Evolutionary conservation across 2,113 vertebrate species (phyloP).

Genomic region (Podarcis raffonei): DNA sequence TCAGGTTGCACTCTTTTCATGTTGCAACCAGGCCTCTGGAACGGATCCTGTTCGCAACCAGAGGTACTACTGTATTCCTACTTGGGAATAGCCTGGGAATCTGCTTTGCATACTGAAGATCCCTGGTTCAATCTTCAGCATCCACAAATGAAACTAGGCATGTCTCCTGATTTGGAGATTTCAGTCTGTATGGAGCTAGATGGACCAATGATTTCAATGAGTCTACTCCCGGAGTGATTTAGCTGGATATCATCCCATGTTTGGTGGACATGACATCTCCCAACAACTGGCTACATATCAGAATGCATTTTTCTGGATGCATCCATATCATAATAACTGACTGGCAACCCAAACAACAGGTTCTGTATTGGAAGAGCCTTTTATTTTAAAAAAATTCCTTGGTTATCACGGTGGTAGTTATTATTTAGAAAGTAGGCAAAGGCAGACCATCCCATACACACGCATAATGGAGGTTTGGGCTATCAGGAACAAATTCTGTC

Average conservation of each 20-base stretch:
- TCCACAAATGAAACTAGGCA: too few relatives aligned
- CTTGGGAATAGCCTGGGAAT: too few relatives aligned
- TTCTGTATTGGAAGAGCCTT: not conserved
- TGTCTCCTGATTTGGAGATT: too few relatives aligned
- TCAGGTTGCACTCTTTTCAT: too few relatives aligned
- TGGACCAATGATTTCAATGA: too few relatives aligned
- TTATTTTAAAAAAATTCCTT: not conserved
- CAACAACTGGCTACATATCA: not conserved
- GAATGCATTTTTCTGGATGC: not conserved
- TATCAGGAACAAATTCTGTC: not conserved
- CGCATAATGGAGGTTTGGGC: not conserved
- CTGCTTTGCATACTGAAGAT: too few relatives aligned
- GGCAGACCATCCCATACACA: not conserved
- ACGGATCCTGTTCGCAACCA: too few relatives aligned
- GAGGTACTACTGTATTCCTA: too few relatives aligned
- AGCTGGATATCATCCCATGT: not conserved
- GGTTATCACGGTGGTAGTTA: not conserved
- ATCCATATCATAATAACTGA: not conserved
- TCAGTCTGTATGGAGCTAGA: too few relatives aligned
- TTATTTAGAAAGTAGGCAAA: not conserved
- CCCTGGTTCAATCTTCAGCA: too few relatives aligned
- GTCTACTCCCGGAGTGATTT: too few relatives aligned
- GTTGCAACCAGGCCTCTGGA: too few relatives aligned
- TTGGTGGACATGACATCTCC: not conserved
- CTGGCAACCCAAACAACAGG: not conserved